Evolutionary conservation across 2,888 invertebrate species (phyloP).

Genomic region (Drosophila borealis): DNA sequence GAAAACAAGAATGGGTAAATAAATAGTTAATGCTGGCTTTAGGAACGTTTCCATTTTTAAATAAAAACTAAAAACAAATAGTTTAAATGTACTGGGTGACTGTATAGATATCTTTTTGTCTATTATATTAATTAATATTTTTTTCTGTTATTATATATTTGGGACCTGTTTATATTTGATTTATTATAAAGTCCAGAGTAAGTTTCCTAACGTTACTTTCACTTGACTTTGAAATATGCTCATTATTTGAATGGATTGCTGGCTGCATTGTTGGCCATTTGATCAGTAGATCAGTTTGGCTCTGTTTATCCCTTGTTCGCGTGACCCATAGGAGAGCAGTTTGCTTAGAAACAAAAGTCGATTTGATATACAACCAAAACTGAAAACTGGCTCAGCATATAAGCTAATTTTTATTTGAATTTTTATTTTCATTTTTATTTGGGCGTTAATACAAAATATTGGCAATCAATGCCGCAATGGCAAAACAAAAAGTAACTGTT

Average conservation of each 20-base stretch:
- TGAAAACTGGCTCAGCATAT: constrained; percentile 34
- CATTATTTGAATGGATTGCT: constrained; percentile 2
- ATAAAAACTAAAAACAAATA: too few relatives aligned
- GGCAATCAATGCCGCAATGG: constrained; percentile 56
- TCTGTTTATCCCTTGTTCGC: constrained; percentile 34
- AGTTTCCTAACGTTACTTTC: constrained; percentile 50
- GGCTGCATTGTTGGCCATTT: background rate
- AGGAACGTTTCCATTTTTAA: too few relatives aligned
- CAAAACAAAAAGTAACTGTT: constrained; percentile 60
- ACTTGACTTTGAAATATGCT: constrained; percentile 50
- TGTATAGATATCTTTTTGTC: too few relatives aligned
- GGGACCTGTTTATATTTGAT: background rate
- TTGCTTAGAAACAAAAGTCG: constrained; percentile 18
- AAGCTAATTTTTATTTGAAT: background rate
- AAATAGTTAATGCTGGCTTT: too few relatives aligned
- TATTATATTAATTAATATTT: too few relatives aligned
- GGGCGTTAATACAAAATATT: constrained; percentile 51
- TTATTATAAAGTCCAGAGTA: too few relatives aligned
- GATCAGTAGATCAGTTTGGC: constrained; percentile 1
- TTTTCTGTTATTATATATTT: too few relatives aligned
- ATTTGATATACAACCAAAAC: constrained; percentile 5
- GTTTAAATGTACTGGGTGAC: too few relatives aligned
- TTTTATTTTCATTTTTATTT: constrained; percentile 31
- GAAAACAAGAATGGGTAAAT: too few relatives aligned
- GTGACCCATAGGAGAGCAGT: constrained; percentile 2